Base-by-base conservation (phyloP, 2,888 invertebrate species). In the Cosmopolites sordidus region DNA sequence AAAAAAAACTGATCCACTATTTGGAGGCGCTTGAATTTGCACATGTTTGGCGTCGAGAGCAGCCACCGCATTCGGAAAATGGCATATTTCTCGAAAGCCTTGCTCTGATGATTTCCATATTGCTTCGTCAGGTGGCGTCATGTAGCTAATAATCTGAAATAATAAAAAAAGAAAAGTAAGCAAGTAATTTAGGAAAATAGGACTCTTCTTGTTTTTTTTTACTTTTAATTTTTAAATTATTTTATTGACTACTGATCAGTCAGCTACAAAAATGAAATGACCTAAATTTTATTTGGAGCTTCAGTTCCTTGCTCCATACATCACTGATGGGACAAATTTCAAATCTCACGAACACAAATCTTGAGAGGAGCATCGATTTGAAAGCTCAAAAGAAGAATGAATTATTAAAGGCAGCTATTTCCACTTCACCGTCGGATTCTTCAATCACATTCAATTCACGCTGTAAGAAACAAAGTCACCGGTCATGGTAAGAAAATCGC, bases 41-140 rank as follows among this genome's bases (percentile, higher is more conserved):
- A 63, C 59, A n/a, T n/a, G 64, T 51, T 62, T 65, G 2, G 64
- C 62, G 51, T 64, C 65, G 9, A 66, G 52, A 30, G 60, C 57
- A 30, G 64, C 63, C 9, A 62, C 45, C 41, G 56, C 58, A 29
- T 58, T 54, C 33, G 56, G 54, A 37, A 60, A 46, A 41, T 56
- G 51, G 45, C 51, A 50, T 15, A 37, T 38, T n/a, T 12, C 11
- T 16, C 37, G 3, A 38, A 46, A 46, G 12, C 30, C 5, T 9
- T 18, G 4, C 17, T 27, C 30, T 15, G 8, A 22, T 43, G 14
- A 22, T 6, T 11, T 43, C 44, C 44, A 44, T 5, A 11, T n/a
- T n/a, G n/a, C n/a, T n/a, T n/a, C n/a, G n/a, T 12, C 2, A 16
- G 44, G 44, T 12, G 16, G 5, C 9, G 44, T 29, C 16, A 33